Evolutionary conservation across 1,140 invertebrate species (phyloP).

Genomic region (Camponotus pennsylvanicus): DNA sequence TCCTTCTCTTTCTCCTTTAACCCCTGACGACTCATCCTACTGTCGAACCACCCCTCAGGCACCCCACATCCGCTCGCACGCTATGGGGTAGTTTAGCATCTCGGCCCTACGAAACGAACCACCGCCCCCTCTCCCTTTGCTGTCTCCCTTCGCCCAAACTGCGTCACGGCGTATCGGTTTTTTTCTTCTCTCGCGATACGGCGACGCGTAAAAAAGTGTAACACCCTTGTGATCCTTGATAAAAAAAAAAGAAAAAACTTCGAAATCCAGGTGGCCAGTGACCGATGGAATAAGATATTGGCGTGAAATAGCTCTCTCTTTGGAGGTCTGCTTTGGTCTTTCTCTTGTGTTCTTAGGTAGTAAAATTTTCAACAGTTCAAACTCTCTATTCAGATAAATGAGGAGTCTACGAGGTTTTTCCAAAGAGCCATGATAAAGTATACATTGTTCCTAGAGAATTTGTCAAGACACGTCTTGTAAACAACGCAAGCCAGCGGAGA

Average conservation of each 20-base stretch:
- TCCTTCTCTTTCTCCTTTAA: constrained; percentile 64
- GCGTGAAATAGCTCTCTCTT: not conserved
- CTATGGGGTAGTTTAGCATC: constrained; percentile 83
- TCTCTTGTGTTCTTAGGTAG: not conserved
- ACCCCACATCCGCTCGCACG: constrained; percentile 80
- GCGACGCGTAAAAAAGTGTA: constrained; percentile 34
- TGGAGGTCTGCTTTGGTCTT: not conserved
- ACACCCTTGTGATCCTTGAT: constrained; percentile 15
- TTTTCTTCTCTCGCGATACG: constrained; percentile 51
- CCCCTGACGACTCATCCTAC: constrained; percentile 71
- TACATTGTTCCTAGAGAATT: constrained; percentile 23
- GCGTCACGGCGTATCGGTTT: constrained; percentile 65
- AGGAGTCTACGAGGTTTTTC: not conserved
- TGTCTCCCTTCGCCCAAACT: constrained; percentile 10
- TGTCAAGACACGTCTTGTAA: constrained; percentile 36
- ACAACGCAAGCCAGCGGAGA: constrained; percentile 35
- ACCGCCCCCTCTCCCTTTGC: constrained; percentile 36
- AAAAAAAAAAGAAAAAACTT: constrained; percentile 24
- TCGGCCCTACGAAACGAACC: constrained; percentile 69
- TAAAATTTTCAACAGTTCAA: not conserved
- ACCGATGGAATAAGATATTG: constrained; percentile 46
- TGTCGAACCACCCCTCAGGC: constrained; percentile 72
- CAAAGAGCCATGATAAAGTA: not conserved
- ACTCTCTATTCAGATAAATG: not conserved
- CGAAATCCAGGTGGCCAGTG: constrained; percentile 49